A percentile compares a stretch with the other conserved stretches of the same genome.
Evolutionary conservation across 2,797 vertebrate genomes (phyloP).

Genomic region (Trachops cirrhosus): DNA sequence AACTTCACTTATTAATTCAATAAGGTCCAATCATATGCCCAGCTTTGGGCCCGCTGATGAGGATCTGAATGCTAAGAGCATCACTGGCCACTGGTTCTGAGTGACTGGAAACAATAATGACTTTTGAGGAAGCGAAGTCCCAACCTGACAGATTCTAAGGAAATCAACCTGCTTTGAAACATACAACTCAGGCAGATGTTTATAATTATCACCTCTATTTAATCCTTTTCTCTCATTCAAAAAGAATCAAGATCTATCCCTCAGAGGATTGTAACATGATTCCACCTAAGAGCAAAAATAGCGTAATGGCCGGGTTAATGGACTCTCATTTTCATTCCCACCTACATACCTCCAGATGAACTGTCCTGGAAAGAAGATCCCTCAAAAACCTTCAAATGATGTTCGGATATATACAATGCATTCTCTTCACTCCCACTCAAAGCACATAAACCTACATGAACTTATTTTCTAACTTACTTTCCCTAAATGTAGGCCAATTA

Average conservation of each 20-base stretch:
- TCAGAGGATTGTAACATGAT: neutral
- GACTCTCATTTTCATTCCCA: neutral
- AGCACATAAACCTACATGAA: neutral
- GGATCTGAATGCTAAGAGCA: neutral
- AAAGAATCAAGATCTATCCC: neutral
- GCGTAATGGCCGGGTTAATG: neutral
- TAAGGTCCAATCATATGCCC: neutral
- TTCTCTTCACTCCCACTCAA: neutral
- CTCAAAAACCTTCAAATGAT: neutral
- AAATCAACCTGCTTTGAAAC: neutral
- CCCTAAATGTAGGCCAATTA: neutral
- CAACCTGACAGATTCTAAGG: neutral
- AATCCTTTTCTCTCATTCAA: neutral
- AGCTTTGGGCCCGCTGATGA: neutral
- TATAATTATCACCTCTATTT: neutral
- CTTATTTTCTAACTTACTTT: neutral
- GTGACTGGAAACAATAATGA: neutral
- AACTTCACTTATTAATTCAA: neutral
- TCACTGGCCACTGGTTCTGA: neutral
- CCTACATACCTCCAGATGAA: neutral
- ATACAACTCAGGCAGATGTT: neutral
- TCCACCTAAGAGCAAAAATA: conserved; percentile 5
- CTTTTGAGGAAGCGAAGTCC: neutral
- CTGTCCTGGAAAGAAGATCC: neutral
- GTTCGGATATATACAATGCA: neutral